Conservation (phyloP, 2,888 invertebrate species). For the Iselma pallidipennis region DNA sequence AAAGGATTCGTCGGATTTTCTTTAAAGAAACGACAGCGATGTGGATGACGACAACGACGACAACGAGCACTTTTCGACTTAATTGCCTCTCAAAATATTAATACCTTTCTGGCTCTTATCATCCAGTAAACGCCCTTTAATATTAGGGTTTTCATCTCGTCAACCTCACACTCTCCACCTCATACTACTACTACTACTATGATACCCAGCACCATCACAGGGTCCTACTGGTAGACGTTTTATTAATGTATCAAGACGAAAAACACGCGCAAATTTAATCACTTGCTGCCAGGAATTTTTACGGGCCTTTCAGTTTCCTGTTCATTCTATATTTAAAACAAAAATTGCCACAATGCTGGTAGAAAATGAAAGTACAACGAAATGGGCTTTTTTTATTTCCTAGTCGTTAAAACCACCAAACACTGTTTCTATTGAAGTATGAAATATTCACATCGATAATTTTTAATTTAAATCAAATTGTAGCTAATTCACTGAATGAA, state of each 20-base stretch:
- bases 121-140: constrained; percentile 18
- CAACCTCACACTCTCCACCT: constrained; percentile 1
- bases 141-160: constrained; percentile 17
- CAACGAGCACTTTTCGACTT: constrained; percentile 11
- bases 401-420: no score
- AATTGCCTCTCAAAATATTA: constrained; percentile 26
- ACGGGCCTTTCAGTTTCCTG: neutral
- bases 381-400: no score
- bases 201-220: neutral
- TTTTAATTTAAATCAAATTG: no score
- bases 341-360: neutral
- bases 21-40: constrained; percentile 7
- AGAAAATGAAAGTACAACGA: no score
- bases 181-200: neutral
- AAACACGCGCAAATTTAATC: constrained; percentile 12
- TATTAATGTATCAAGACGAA: constrained; percentile 13
- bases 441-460: no score
- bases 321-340: neutral
- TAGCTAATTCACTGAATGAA: no score
- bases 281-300: neutral
- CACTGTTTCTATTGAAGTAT: no score
- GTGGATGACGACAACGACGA: neutral
- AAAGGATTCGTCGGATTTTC: constrained; percentile 8
- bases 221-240: constrained; percentile 7
- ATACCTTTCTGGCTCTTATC: constrained; percentile 21